phyloP scores from a whole-genome alignment of 2,113 vertebrate species.

The Dromas ardeola region DNA sequence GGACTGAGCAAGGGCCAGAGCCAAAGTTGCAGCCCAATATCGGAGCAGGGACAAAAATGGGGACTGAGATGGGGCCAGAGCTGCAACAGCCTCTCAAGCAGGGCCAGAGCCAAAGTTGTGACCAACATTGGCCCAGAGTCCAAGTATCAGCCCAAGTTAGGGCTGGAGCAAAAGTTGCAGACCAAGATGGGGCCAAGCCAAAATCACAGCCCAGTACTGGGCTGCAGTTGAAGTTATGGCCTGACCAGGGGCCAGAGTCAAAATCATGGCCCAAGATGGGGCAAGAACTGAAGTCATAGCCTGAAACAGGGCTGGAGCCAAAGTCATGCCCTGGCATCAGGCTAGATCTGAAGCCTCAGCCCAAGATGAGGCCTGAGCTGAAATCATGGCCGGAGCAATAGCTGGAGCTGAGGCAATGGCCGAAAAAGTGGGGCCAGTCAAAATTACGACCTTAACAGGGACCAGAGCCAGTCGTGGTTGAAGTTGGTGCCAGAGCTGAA shows the following conservation, averaged over 20 bases:
- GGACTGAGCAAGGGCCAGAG: neutral
- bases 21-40: neutral
- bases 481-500: neutral
- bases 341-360: neutral
- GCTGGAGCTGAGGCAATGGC: neutral
- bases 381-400: neutral
- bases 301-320: neutral
- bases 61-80: neutral
- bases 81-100: neutral
- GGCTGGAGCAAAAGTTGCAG: neutral
- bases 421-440: neutral
- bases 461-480: fast-evolving
- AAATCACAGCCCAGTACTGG: neutral
- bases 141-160: neutral
- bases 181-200: neutral
- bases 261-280: neutral
- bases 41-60: neutral
- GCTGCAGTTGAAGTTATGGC: neutral
- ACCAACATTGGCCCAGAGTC: neutral
- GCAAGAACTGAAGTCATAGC: neutral
- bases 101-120: neutral
- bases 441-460: neutral
- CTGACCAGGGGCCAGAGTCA: neutral
- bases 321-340: neutral
- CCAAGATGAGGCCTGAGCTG: neutral